These are phyloP conservation scores for Cirrhinus molitorella DNA, from an alignment of 2,797 vertebrate species.

Conservation along the genomic window DNA sequence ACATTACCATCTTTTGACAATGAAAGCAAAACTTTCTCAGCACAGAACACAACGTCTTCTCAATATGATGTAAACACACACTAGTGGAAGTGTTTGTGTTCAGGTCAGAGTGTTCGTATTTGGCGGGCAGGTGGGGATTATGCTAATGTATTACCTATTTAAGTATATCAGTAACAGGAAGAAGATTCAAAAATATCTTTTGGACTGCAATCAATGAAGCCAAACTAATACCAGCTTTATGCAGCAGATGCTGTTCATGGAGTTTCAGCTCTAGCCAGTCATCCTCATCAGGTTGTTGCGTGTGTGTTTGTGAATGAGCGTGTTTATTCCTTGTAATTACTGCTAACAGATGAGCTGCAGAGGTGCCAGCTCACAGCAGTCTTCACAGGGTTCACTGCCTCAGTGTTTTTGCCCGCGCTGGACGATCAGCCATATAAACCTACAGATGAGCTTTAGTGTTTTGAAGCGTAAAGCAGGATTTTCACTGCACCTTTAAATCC, in stretches of 20 bases:
- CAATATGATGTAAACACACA: no score
- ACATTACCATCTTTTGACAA: no score
- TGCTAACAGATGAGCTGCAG: slow-evolving; percentile 19
- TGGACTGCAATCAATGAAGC: not conserved
- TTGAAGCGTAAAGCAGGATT: slow-evolving; percentile 41
- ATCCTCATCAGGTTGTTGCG: not conserved
- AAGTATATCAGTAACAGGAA: no score
- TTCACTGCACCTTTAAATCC: slow-evolving; percentile 64
- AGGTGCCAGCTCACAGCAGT: slow-evolving; percentile 5
- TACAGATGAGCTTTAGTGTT: slow-evolving; percentile 6
- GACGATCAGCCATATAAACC: not conserved
- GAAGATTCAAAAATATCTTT: no score
- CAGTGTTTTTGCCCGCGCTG: not conserved
- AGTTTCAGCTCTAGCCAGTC: not conserved
- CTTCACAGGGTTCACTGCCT: not conserved
- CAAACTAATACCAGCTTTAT: not conserved
- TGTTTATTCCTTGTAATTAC: slow-evolving; percentile 36
- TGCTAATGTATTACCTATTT: no score
- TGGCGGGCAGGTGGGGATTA: no score
- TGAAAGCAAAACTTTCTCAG: no score
- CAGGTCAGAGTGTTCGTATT: no score
- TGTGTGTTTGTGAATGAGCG: slow-evolving; percentile 29
- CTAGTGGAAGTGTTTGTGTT: no score
- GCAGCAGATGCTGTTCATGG: not conserved
- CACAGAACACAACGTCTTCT: no score